phyloP scores from a whole-genome alignment of 1,140 invertebrate genomes.

The Papilio polyxenes region DNA sequence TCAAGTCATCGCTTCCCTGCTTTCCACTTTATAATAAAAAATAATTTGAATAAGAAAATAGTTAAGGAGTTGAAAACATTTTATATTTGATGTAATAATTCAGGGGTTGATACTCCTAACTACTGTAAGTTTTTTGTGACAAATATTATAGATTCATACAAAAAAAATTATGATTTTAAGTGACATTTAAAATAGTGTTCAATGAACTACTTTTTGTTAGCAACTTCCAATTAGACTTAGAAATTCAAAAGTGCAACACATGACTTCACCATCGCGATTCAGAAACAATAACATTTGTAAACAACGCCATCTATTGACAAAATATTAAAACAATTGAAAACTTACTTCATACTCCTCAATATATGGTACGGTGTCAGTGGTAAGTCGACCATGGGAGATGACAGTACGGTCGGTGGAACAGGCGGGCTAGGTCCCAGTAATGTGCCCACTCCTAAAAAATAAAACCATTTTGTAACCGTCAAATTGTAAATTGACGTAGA shows the following conservation, averaged over 20 bases:
- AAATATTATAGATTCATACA: too few species aligned
- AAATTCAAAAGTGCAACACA: neutral
- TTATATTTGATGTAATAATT: too few species aligned
- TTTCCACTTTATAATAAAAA: too few species aligned
- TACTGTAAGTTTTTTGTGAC: too few species aligned
- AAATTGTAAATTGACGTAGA: neutral
- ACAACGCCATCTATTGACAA: slow-evolving; percentile 1
- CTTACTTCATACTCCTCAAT: slow-evolving; percentile 71
- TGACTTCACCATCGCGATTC: neutral
- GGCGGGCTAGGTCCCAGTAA: slow-evolving; percentile 64
- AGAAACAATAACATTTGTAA: neutral
- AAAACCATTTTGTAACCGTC: neutral
- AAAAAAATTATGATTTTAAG: too few species aligned
- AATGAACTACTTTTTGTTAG: too few species aligned
- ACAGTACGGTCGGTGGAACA: slow-evolving; percentile 64
- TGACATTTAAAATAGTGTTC: too few species aligned
- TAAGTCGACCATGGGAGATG: slow-evolving; percentile 69
- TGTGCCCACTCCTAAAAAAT: slow-evolving; percentile 61
- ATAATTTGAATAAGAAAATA: too few species aligned
- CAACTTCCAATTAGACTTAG: too few species aligned
- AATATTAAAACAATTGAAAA: neutral
- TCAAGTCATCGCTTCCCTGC: too few species aligned
- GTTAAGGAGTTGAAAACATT: too few species aligned
- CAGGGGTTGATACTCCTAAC: too few species aligned
- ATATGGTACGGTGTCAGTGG: slow-evolving; percentile 69